phyloP scores from a whole-genome alignment of 2,888 invertebrate genomes.

The Phymatocera aterrima region DNA sequence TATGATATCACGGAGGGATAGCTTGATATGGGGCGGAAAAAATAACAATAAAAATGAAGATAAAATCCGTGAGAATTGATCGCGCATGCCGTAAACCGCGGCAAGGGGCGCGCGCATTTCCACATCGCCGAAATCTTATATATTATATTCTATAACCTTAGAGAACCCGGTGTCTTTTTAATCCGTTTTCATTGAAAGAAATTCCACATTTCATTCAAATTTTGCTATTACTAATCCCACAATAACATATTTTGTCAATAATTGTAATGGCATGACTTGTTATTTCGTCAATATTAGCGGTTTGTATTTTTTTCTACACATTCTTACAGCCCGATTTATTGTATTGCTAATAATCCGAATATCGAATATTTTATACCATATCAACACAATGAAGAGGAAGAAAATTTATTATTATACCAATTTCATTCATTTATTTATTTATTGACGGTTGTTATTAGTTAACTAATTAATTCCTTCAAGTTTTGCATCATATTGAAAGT shows the following conservation, averaged over 20 bases:
- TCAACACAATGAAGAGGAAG: neutral
- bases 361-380: neutral
- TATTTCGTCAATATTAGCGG: constrained; percentile 67
- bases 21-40: constrained; percentile 6
- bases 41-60: constrained; percentile 59
- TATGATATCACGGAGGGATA: neutral
- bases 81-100: constrained; percentile 58
- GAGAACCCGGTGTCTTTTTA: constrained; percentile 6
- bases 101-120: constrained; percentile 64
- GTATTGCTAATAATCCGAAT: too few relatives aligned
- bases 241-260: constrained; percentile 44
- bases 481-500: neutral
- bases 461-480: neutral
- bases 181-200: neutral
- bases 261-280: constrained; percentile 61
- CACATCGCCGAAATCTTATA: constrained; percentile 52
- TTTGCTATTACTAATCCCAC: neutral
- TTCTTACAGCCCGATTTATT: neutral
- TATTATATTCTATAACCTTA: constrained; percentile 57
- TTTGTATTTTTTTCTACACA: constrained; percentile 55
- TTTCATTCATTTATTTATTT: neutral
- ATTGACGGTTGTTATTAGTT: neutral
- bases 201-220: neutral
- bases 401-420: neutral
- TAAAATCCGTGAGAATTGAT: constrained; percentile 67